A percentile compares a stretch with the other conserved stretches of the same genome.
Evolutionary conservation across 53 echinoderm and acorn worm species (phyloP).

Genomic region (Antedon mediterranea): DNA sequence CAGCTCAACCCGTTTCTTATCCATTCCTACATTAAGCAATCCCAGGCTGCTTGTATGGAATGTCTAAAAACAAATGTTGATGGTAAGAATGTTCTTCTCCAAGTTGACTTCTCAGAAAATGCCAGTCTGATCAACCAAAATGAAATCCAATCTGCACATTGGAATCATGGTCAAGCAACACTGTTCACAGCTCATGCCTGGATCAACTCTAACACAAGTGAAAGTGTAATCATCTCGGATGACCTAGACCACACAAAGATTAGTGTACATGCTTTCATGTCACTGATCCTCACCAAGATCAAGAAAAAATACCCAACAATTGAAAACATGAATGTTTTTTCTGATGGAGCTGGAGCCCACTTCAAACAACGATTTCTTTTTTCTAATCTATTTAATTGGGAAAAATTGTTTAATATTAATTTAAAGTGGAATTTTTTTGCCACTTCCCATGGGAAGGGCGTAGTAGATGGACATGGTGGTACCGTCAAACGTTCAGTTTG

Average conservation of each 20-base stretch:
- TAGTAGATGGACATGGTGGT: neutral
- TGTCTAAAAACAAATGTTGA: slow-evolving; percentile 10
- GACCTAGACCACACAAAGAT: too few relatives aligned
- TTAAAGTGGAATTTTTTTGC: too few relatives aligned
- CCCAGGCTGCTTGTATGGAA: slow-evolving; percentile 1
- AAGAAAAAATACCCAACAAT: neutral
- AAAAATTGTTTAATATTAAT: too few relatives aligned
- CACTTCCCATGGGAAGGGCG: neutral
- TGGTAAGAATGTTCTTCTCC: slow-evolving; percentile 8
- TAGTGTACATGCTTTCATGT: too few relatives aligned
- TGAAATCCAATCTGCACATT: slow-evolving; percentile 23
- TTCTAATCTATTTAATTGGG: too few relatives aligned
- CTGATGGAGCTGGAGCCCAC: slow-evolving; percentile 1
- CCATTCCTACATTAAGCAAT: slow-evolving; percentile 23
- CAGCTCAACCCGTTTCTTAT: slow-evolving; percentile 10
- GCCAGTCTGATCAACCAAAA: slow-evolving; percentile 10
- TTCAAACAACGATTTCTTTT: too few relatives aligned
- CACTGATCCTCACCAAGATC: neutral
- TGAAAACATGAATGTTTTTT: neutral
- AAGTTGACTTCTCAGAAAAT: slow-evolving; percentile 33
- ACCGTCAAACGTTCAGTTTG: neutral
- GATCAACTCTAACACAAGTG: too few relatives aligned
- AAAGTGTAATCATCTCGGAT: too few relatives aligned
- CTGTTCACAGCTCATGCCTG: slow-evolving; percentile 21
- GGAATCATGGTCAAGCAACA: slow-evolving; percentile 24